These are phyloP conservation scores for Agapornis roseicollis DNA, from an alignment of 2,113 vertebrate genomes.

Conservation along the genomic window DNA sequence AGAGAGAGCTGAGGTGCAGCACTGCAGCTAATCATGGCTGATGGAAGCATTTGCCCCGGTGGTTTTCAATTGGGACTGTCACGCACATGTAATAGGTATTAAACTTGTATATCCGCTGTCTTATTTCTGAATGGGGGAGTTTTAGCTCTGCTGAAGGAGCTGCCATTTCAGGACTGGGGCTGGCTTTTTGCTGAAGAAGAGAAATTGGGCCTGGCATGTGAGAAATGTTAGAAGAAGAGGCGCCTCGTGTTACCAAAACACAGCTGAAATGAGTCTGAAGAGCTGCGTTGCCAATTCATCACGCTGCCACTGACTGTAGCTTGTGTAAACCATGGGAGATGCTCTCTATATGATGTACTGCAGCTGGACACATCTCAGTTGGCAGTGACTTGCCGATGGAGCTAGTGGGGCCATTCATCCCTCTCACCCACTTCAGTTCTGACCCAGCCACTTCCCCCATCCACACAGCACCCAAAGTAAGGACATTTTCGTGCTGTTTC, in stretches of 20 bases:
- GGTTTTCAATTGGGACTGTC: not conserved
- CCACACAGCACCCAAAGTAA: not conserved
- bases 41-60: not conserved
- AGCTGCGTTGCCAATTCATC: not conserved
- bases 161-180: not conserved
- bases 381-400: not conserved
- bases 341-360: not conserved
- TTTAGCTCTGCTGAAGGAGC: not conserved
- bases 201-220: not conserved
- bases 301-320: not conserved
- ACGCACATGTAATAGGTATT: not conserved
- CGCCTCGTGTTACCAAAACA: not conserved
- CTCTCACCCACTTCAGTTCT: not conserved
- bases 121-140: not conserved
- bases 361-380: not conserved
- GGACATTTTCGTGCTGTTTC: not conserved
- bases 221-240: not conserved
- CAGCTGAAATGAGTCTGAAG: not conserved
- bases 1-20: not conserved
- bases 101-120: not conserved
- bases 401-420: not conserved
- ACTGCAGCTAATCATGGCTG: not conserved
- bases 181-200: conserved; percentile 12
- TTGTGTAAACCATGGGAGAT: not conserved
- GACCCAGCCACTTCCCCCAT: not conserved